A percentile compares a stretch with the other conserved stretches of the same genome.
These are phyloP conservation scores for Cosmia pyralina DNA, from an alignment of 2,888 invertebrate genomes.

Conservation along the genomic window DNA sequence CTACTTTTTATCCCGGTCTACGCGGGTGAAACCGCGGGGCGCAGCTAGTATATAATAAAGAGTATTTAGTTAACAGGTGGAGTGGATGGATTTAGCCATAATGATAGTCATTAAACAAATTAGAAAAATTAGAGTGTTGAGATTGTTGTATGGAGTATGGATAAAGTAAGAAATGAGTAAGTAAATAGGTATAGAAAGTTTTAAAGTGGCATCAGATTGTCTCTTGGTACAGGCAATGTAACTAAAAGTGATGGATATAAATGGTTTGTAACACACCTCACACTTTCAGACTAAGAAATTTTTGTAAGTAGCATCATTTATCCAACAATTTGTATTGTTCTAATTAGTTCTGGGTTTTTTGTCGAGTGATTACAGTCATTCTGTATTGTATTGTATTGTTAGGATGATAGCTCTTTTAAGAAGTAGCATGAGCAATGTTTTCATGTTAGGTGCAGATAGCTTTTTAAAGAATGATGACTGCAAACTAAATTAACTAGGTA, in stretches of 20 bases:
- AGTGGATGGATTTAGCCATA: too few relatives aligned
- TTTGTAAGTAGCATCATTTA: background rate
- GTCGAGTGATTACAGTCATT: background rate
- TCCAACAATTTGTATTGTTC: background rate
- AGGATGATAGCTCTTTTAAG: background rate
- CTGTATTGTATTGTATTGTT: background rate
- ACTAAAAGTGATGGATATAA: background rate
- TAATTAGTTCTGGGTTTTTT: constrained; percentile 5
- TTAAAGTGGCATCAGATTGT: background rate
- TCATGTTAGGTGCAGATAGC: background rate
- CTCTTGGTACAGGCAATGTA: background rate
- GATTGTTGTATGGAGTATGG: too few relatives aligned
- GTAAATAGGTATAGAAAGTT: background rate
- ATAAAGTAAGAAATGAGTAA: background rate
- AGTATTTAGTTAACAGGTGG: too few relatives aligned
- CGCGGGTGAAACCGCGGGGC: too few relatives aligned
- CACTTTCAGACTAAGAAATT: too few relatives aligned
- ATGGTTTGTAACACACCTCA: background rate
- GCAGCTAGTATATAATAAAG: too few relatives aligned
- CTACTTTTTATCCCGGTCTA: too few relatives aligned
- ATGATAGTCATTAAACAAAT: too few relatives aligned
- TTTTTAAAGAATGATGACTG: background rate
- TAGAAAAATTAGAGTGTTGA: too few relatives aligned
- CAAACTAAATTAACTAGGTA: too few relatives aligned
- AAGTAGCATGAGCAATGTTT: constrained; percentile 5